Evolutionary conservation across 2,888 invertebrate genomes (phyloP), one percentile per base, ranked within the genome.

Genomic region (Temnothorax ravouxi): DNA sequence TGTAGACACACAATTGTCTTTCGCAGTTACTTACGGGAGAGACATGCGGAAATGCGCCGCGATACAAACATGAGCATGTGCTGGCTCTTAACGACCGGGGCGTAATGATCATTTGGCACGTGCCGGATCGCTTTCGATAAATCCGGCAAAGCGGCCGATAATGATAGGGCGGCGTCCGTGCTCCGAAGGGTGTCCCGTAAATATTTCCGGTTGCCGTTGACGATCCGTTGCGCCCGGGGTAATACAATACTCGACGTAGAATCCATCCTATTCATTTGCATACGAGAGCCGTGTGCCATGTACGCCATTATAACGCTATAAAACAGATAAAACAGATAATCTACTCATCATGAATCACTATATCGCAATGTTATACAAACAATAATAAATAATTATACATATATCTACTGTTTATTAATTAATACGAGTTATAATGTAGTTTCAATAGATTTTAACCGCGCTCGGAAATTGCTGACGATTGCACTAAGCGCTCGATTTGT

Each of bases 151-250:
- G 86, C 84, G 64, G 47, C 21, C 72, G 80, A 84, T 76, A 86
- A 86, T 71, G 84, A 79, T 67, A 71, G 84, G 79, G 87, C 84
- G 81, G 52, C 50, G 76, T 64, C 54, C 84, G 79, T 72, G 54
- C 80, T 69, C 52, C 15, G 25, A 62, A 76, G 85, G 83, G 81
- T 41, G 72, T 85, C 75, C 72, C 74, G 62, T 34, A 96, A 92
- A 95, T 94, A 71, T 93, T 96, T n/a, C 87, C 86, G 83, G 75
- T 76, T 77, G 61, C 82, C 66, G 25, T 29, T 47, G 34, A 84
- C 59, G 77, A 82, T 75, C 80, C 61, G 52, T 74, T 52, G 50
- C 69, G 71, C 52, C 25, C 64, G 38, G 13, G 9, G 21, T 72
- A 62, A 44, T 44, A 50, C 13, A 76, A 71, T 47, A 34, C 13